Evolutionary conservation across 30 jellyfish, hydroid and myxozoan species (phyloP), one percentile per base, ranked within the genome.

Genomic region (Aurelia coerulea): DNA sequence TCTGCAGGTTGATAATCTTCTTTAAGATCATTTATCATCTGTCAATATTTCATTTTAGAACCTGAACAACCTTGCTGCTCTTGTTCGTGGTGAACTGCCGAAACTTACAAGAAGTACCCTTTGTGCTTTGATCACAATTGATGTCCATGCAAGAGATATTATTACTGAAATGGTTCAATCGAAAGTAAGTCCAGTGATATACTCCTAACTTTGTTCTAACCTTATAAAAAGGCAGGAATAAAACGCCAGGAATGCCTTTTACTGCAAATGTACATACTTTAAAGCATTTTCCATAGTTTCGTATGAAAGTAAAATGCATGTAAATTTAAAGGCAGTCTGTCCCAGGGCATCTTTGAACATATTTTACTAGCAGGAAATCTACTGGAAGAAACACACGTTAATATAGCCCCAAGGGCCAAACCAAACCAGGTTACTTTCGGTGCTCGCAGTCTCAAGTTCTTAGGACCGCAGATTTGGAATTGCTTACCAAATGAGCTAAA

Each of bases 71-170:
- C 96, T 95, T 16, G 99, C 99, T 1, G 97, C 97, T 34, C 92
- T 95, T 15, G 99, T 95, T 10, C 99, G 99, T 84, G 97, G 97
- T 49, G 87, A 81, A 33, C 90, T 95, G 2, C 97, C 99, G 33
- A 95, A 95, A 77, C 65, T 95, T 62, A 78, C 97, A 2, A 71
- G 99, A 82, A 90, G 91, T 78, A 95, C 92, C 10, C 59, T 95
- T 66, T 89, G 99, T 84, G 99, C 99, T 8, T 76, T 95, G 90
- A 95, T 95, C 41, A 95, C 99, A 13, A 95, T 94, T n/a, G 99
- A 94, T 73, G 99, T 94, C 52, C 99, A 94, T 62, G 99, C 99
- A 33, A 82, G 99, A 75, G 99, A 94, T 70, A 94, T 94, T 62
- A 84, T 94, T 13, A 80, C 96, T 10, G 99, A 97, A 62, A 87